phyloP scores from a whole-genome alignment of 2,888 invertebrate genomes.

The Spilarctia lutea region DNA sequence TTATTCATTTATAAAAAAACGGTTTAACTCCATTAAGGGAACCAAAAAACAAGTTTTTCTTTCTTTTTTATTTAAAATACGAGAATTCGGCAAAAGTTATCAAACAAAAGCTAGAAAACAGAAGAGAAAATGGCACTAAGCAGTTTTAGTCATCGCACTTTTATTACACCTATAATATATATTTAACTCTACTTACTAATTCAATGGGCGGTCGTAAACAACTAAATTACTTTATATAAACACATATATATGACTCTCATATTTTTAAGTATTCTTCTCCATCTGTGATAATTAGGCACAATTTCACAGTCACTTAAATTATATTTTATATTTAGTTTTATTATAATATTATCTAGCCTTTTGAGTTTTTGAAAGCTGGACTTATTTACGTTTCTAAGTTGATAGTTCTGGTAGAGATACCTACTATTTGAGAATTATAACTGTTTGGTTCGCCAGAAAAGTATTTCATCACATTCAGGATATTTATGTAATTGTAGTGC shows the following conservation, averaged over 20 bases:
- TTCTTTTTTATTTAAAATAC: neutral
- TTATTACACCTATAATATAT: neutral
- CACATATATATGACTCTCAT: neutral
- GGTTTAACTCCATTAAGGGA: neutral
- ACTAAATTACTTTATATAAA: neutral
- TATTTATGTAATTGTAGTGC: too few species aligned
- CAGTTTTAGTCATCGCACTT: neutral
- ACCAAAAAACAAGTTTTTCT: neutral
- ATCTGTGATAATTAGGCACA: conserved; percentile 2
- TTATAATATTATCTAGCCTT: conserved; percentile 1
- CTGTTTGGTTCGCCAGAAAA: too few species aligned
- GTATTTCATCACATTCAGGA: too few species aligned
- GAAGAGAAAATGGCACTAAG: neutral
- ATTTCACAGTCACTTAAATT: conserved; percentile 3
- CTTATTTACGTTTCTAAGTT: neutral
- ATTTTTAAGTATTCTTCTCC: conserved; percentile 3
- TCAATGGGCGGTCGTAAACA: neutral
- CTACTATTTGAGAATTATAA: neutral
- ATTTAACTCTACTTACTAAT: neutral
- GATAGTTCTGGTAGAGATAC: neutral
- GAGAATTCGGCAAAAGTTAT: neutral
- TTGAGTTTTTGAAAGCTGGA: neutral
- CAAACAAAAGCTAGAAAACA: neutral
- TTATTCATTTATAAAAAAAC: neutral
- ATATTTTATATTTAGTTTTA: neutral